Evolutionary conservation across 1,140 invertebrate genomes (phyloP), one percentile per base, ranked within the genome.

Genomic region (Orussus abietinus): DNA sequence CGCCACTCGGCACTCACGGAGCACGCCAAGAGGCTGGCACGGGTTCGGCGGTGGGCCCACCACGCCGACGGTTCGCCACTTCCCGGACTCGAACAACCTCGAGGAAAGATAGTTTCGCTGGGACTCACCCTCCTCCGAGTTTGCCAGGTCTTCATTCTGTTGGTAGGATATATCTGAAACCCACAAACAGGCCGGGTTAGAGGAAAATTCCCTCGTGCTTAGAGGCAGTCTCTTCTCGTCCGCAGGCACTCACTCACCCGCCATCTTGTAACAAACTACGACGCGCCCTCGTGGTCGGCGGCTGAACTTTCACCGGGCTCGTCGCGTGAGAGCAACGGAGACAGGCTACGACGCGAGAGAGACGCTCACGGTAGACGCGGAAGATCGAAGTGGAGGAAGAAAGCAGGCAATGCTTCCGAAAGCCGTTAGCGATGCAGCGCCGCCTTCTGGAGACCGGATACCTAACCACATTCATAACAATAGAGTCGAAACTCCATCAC

Each of bases 261-360:
- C 70, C 70, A 73, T 73, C 55, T 73, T 73, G 67, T 59, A 73
- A 73, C 70, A 73, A 72, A 73, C 68, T 69, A 51, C 50, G 14
- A 44, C 66, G 68, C 60, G 5, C 57, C 51, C 69, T 52, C 31
- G 42, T 46, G 69, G 55, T 45, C 42, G 52, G 43, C 37, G 38
- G 30, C 15, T 33, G 9, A 15, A 42, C 13, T 34, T 31, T 5
- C 14, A n/a, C n/a, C n/a, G n/a, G n/a, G n/a, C n/a, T n/a, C n/a
- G n/a, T n/a, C n/a, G n/a, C n/a, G n/a, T n/a, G n/a, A n/a, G n/a
- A n/a, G n/a, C n/a, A n/a, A n/a, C n/a, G n/a, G n/a, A n/a, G n/a
- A n/a, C n/a, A n/a, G n/a, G n/a, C n/a, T n/a, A n/a, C n/a, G n/a
- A n/a, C n/a, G n/a, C n/a, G n/a, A n/a, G n/a, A n/a, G n/a, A n/a